Percentiles rank a stretch among this genome's conserved stretches.
Evolutionary conservation across 2,888 invertebrate genomes (phyloP).

Genomic region (Eristalis arbustorum): DNA sequence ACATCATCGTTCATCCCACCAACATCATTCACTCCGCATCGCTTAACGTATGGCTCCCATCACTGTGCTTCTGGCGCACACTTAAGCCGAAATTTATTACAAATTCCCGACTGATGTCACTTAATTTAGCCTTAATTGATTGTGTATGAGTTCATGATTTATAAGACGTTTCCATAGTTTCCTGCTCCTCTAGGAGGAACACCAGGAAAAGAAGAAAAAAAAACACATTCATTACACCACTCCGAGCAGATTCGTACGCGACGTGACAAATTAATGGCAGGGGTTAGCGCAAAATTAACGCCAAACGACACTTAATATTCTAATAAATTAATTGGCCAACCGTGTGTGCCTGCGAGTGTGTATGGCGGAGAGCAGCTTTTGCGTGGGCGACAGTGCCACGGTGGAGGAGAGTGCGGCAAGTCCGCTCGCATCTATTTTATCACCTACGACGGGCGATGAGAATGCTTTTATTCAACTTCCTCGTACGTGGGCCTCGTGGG

Average conservation of each 20-base stretch:
- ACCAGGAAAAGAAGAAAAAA: neutral
- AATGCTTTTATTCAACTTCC: constrained; percentile 23
- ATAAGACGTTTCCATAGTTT: constrained; percentile 26
- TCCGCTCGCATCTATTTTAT: constrained; percentile 12
- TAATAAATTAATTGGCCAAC: constrained; percentile 56
- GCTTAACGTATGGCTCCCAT: neutral
- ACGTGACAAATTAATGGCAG: constrained; percentile 61
- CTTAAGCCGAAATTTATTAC: neutral
- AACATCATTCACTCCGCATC: neutral
- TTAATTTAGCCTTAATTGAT: constrained; percentile 32
- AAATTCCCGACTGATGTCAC: constrained; percentile 3
- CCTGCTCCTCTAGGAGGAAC: neutral
- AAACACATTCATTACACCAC: constrained; percentile 43
- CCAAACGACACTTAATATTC: constrained; percentile 58
- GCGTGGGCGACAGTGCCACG: constrained; percentile 28
- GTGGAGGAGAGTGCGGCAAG: neutral
- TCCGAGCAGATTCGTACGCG: constrained; percentile 36
- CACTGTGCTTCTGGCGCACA: neutral
- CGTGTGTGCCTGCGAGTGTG: constrained; percentile 29
- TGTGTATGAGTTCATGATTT: constrained; percentile 39
- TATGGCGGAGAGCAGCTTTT: neutral
- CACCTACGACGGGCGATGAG: constrained; percentile 1
- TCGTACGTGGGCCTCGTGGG: constrained; percentile 27
- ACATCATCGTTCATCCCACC: neutral
- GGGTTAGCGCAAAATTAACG: constrained; percentile 51